These are phyloP conservation scores for Diadema setosum DNA, from an alignment of 35 echinoderm and acorn worm species.

Conservation along the genomic window DNA sequence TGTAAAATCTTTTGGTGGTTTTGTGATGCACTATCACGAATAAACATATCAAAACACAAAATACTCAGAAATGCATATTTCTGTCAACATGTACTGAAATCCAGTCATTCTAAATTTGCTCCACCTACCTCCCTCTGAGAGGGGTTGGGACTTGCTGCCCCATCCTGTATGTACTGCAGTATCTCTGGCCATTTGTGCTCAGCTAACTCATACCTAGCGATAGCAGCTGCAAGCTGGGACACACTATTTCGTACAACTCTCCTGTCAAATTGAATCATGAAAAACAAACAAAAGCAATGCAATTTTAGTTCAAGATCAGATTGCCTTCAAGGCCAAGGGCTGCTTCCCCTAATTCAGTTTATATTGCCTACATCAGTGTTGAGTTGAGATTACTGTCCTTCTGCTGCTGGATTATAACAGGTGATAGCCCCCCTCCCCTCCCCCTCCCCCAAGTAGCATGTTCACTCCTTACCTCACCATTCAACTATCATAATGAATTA, in stretches of 20 bases:
- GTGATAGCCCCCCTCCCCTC: too few species aligned
- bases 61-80: too few species aligned
- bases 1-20: too few species aligned
- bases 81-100: too few species aligned
- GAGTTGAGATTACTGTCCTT: background rate
- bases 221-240: constrained; percentile 58
- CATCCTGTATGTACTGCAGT: constrained; percentile 65
- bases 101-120: too few species aligned
- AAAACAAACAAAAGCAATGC: background rate
- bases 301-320: background rate
- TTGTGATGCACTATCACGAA: too few species aligned
- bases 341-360: too few species aligned
- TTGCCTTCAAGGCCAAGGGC: background rate
- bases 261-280: constrained; percentile 40
- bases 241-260: constrained; percentile 71
- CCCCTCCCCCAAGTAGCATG: too few species aligned
- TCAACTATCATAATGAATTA: too few species aligned
- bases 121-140: constrained; percentile 87
- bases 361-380: background rate
- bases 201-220: constrained; percentile 76
- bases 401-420: too few species aligned
- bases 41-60: too few species aligned
- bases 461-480: too few species aligned
- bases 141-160: constrained; percentile 26
- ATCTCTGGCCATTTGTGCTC: constrained; percentile 70